Percentiles rank a stretch among this genome's conserved stretches.
Evolutionary conservation across 2,888 invertebrate genomes (phyloP).

Genomic region (Meta bourneti): DNA sequence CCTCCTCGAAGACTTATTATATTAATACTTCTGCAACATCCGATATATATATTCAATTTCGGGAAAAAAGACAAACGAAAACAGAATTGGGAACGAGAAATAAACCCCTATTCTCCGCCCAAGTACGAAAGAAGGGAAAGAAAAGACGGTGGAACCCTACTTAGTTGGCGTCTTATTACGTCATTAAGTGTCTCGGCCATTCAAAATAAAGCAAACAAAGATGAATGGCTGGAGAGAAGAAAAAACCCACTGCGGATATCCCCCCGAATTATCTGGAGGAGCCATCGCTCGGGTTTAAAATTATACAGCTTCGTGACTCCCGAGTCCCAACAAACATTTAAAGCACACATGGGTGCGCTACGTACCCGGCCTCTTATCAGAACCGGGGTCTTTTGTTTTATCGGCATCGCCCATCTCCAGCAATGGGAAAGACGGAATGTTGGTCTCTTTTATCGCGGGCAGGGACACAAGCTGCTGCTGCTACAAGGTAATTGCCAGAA

Average conservation of each 20-base stretch:
- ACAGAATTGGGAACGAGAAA: too few species aligned
- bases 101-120: too few species aligned
- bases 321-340: conserved; percentile 67
- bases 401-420: conserved; percentile 48
- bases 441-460: conserved; percentile 31
- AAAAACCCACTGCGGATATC: conserved; percentile 26
- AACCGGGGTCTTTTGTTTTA: conserved; percentile 69
- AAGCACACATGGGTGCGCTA: conserved; percentile 56
- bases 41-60: too few species aligned
- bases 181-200: conserved; percentile 49
- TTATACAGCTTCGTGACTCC: conserved; percentile 71
- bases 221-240: conserved; percentile 1
- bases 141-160: not conserved
- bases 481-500: conserved; percentile 49
- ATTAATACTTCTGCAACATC: too few species aligned
- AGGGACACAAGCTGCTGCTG: conserved; percentile 53
- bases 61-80: too few species aligned
- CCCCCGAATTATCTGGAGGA: conserved; percentile 48
- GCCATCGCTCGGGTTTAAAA: conserved; percentile 69
- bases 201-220: conserved; percentile 62
- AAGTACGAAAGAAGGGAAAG: not conserved
- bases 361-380: conserved; percentile 45
- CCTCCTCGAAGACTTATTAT: too few species aligned
- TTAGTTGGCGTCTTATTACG: conserved; percentile 43
- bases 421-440: conserved; percentile 44